phyloP scores from a whole-genome alignment of 2,888 invertebrate genomes.

The Linyphia triangularis region DNA sequence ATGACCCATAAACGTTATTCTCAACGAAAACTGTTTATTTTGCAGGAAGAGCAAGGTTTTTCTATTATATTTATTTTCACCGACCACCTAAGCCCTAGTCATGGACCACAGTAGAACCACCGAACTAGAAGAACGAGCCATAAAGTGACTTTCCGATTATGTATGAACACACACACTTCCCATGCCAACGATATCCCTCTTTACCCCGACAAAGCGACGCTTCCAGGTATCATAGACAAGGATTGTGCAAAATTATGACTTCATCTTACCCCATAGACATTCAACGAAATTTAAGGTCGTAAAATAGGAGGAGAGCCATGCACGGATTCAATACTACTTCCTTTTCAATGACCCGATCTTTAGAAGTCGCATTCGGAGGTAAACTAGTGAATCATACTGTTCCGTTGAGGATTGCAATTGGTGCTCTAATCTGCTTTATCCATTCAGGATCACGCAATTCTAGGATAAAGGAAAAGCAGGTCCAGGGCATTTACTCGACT shows the following conservation, averaged over 20 bases:
- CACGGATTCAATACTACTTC: slow-evolving; percentile 37
- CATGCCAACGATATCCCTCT: background rate
- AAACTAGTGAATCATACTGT: slow-evolving; percentile 49
- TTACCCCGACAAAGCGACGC: background rate
- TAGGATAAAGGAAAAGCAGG: slow-evolving; percentile 7
- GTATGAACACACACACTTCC: background rate
- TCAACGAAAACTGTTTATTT: too few species aligned
- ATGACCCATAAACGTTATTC: too few species aligned
- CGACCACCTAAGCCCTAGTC: too few species aligned
- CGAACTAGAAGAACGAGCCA: too few species aligned
- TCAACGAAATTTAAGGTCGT: slow-evolving; percentile 4
- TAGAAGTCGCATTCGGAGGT: slow-evolving; percentile 18
- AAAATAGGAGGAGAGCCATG: slow-evolving; percentile 4
- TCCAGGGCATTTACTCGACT: background rate
- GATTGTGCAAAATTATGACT: slow-evolving; percentile 28
- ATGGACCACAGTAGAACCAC: too few species aligned
- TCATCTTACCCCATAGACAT: slow-evolving; percentile 13
- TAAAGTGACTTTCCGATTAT: too few species aligned
- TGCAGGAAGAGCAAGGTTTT: too few species aligned
- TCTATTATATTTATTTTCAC: too few species aligned
- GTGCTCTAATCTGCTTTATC: slow-evolving; percentile 6
- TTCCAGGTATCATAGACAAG: background rate
- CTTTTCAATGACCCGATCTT: slow-evolving; percentile 24
- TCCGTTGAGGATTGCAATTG: slow-evolving; percentile 5
- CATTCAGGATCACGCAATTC: slow-evolving; percentile 44